phyloP scores from a whole-genome alignment of 2,113 vertebrate genomes.

The Rhizomys pruinosus region DNA sequence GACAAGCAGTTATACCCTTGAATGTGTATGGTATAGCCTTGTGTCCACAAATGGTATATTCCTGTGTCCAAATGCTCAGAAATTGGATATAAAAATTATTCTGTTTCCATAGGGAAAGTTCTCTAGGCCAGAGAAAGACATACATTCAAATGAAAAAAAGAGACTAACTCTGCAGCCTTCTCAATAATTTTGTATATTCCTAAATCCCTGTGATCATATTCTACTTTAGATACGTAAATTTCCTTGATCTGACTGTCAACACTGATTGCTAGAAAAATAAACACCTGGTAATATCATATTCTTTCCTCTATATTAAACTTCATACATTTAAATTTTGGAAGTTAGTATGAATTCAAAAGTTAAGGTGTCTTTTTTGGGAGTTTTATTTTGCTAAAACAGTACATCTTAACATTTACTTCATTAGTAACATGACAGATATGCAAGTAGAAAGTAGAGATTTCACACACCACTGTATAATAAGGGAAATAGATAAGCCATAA shows the following conservation, averaged over 20 bases:
- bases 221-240: not conserved
- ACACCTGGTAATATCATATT: not conserved
- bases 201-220: not conserved
- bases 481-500: too few species aligned
- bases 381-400: not conserved
- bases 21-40: too few species aligned
- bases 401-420: not conserved
- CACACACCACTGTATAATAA: not conserved
- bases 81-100: too few species aligned
- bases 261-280: not conserved
- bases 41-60: too few species aligned
- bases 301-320: not conserved
- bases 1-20: too few species aligned
- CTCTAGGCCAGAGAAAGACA: too few species aligned
- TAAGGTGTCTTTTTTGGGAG: not conserved
- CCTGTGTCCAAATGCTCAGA: too few species aligned
- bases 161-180: accelerated
- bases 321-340: too few species aligned
- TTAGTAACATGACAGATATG: not conserved
- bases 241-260: not conserved
- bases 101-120: too few species aligned
- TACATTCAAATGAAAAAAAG: too few species aligned
- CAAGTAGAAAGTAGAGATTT: not conserved
- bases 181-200: not conserved
- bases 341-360: not conserved